Conservation (phyloP, 2,113 vertebrate genomes). For the Casuarius casuarius region DNA sequence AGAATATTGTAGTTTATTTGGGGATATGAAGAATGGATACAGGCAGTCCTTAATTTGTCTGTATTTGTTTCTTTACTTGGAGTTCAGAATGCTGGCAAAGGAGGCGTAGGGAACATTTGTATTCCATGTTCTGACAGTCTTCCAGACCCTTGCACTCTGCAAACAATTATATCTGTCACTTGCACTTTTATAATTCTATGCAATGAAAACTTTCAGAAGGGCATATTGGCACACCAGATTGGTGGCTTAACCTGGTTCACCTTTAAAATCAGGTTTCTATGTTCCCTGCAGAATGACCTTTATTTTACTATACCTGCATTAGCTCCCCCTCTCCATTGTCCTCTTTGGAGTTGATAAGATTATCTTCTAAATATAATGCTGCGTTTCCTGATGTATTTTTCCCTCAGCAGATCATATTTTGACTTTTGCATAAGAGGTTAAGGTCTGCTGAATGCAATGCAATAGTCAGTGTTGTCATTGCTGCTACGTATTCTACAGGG, state of each 20-base stretch:
- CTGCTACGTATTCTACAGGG: neutral
- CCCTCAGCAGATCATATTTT: neutral
- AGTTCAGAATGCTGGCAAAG: neutral
- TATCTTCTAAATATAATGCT: constrained; percentile 8
- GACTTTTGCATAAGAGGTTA: neutral
- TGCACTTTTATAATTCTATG: neutral
- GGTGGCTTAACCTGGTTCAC: neutral
- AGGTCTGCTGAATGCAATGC: neutral
- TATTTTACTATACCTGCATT: neutral
- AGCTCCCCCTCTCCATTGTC: neutral
- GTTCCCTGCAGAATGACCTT: neutral
- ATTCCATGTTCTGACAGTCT: neutral
- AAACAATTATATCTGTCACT: neutral
- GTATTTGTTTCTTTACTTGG: neutral
- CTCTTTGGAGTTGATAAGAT: neutral
- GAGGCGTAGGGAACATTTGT: neutral
- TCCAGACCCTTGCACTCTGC: neutral
- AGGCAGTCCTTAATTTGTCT: neutral
- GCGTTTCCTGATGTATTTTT: neutral
- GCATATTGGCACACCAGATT: neutral
- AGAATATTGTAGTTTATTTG: neutral
- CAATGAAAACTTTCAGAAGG: neutral
- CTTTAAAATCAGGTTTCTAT: neutral
- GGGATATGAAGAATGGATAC: neutral
- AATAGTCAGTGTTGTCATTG: neutral